Percentiles rank a stretch among this genome's conserved stretches.
Conservation (phyloP, 2,113 vertebrate species). For the Chrysochloris asiatica region DNA sequence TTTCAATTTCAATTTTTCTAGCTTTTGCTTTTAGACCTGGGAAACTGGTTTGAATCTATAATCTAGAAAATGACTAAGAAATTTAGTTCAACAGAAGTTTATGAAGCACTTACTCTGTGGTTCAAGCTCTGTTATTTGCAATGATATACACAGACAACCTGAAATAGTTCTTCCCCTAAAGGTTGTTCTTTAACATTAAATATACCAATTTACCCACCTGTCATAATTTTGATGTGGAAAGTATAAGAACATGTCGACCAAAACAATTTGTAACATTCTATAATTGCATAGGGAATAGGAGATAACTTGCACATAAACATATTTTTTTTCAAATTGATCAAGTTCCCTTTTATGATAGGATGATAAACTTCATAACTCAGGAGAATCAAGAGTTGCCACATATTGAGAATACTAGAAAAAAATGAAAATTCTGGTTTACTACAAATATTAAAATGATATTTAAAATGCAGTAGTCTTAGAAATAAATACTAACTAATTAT, state of each 20-base stretch:
- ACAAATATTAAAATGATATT: neutral
- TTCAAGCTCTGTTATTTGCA: neutral
- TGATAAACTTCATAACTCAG: neutral
- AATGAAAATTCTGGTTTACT: neutral
- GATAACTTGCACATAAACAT: neutral
- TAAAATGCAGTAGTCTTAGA: neutral
- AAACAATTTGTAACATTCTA: slow-evolving; percentile 44
- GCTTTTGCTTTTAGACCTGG: neutral
- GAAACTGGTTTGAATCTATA: neutral
- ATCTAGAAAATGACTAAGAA: neutral
- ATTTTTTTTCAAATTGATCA: slow-evolving; percentile 55
- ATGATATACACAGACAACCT: neutral
- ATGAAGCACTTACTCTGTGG: neutral
- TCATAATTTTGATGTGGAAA: slow-evolving; percentile 29
- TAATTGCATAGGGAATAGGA: neutral
- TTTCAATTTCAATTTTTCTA: slow-evolving; percentile 3
- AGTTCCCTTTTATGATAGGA: slow-evolving; percentile 39
- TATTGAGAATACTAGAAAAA: neutral
- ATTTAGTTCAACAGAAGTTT: neutral
- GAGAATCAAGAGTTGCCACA: neutral
- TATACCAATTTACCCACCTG: slow-evolving; percentile 18
- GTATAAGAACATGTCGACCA: slow-evolving; percentile 34
- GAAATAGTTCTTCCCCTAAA: neutral
- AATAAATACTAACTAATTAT: neutral
- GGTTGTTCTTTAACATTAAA: neutral